Conservation (phyloP, 2,888 invertebrate genomes). For the Microdon myrmicae region DNA sequence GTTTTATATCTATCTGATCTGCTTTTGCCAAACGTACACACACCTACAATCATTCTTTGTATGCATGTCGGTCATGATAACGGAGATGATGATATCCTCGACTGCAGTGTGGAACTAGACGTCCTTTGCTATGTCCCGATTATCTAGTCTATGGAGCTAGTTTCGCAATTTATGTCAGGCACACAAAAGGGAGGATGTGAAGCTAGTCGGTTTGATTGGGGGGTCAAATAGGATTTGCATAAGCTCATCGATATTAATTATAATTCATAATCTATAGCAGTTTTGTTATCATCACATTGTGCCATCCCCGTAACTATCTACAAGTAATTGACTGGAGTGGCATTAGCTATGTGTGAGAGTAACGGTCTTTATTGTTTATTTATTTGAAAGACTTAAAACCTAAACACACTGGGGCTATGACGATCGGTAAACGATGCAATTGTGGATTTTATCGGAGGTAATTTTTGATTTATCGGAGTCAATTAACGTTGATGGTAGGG, state of each 20-base stretch:
- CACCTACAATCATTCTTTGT: too few relatives aligned
- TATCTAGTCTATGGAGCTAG: constrained; percentile 17
- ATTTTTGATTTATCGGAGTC: constrained; percentile 50
- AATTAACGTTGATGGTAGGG: constrained; percentile 36
- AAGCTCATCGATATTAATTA: constrained; percentile 51
- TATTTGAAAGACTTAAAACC: constrained; percentile 22
- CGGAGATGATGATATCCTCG: constrained; percentile 22
- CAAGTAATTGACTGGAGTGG: background rate
- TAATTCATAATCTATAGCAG: constrained; percentile 49
- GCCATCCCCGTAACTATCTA: too few relatives aligned
- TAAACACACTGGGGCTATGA: background rate
- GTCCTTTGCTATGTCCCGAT: constrained; percentile 7
- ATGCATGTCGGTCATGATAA: background rate
- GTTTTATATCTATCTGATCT: too few relatives aligned
- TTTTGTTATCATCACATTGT: constrained; percentile 43
- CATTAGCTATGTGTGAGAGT: background rate
- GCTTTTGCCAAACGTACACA: too few relatives aligned
- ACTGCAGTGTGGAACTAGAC: constrained; percentile 19
- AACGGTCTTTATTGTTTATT: constrained; percentile 35
- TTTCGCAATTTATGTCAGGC: constrained; percentile 37
- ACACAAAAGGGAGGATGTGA: constrained; percentile 15
- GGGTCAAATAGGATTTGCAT: constrained; percentile 48
- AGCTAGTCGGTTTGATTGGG: constrained; percentile 7
- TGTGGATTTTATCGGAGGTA: constrained; percentile 47
- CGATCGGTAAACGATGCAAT: constrained; percentile 14